Conservation (phyloP, 1,140 invertebrate genomes). For the Bombus sylvicola region DNA sequence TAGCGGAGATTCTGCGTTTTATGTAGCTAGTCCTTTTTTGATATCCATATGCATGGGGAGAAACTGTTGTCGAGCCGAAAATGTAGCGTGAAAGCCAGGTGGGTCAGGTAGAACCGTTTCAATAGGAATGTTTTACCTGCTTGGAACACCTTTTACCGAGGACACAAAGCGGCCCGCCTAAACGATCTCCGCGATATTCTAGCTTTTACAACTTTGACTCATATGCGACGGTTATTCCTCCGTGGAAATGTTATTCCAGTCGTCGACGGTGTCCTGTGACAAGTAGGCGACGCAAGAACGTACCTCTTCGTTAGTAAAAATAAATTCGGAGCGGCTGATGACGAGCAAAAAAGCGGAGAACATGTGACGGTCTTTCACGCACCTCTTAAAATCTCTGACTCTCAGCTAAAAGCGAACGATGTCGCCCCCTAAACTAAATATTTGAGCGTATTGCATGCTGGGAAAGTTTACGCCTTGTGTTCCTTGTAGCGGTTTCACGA, state of each 20-base stretch:
- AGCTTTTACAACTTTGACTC: slow-evolving; percentile 40
- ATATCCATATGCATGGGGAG: slow-evolving; percentile 6
- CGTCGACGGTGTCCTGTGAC: background rate
- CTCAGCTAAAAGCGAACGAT: background rate
- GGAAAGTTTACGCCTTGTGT: slow-evolving; percentile 31
- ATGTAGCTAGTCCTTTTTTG: background rate
- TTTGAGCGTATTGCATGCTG: background rate
- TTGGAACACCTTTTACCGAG: slow-evolving; percentile 65
- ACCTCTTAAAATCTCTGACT: slow-evolving; percentile 11
- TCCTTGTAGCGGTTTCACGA: background rate
- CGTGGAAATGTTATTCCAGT: slow-evolving; percentile 35
- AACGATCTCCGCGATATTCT: slow-evolving; percentile 30
- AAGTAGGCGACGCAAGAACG: background rate
- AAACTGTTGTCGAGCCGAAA: slow-evolving; percentile 39
- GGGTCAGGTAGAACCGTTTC: slow-evolving; percentile 72
- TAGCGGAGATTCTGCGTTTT: background rate
- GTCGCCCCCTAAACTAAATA: slow-evolving; percentile 24
- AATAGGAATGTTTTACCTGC: slow-evolving; percentile 70
- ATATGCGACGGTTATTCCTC: background rate
- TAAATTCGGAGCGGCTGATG: slow-evolving; percentile 14
- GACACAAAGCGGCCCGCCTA: slow-evolving; percentile 53
- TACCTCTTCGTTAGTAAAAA: slow-evolving; percentile 36
- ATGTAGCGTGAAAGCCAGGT: slow-evolving; percentile 71
- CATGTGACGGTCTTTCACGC: background rate
- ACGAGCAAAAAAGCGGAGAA: background rate